phyloP scores from a whole-genome alignment of 2,888 invertebrate genomes.

The Onchidella celtica region DNA sequence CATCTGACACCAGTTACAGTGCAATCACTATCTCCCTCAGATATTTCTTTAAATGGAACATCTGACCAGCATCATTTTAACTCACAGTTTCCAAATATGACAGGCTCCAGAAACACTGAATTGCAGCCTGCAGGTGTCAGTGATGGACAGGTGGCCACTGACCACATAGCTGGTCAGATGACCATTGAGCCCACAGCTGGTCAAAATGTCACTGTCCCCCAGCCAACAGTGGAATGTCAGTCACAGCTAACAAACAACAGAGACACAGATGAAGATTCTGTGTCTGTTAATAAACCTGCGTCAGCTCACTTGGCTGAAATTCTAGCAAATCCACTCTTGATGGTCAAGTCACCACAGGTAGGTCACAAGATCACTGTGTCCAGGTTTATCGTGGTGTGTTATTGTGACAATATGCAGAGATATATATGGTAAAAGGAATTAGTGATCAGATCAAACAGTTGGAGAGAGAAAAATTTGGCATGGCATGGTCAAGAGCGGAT shows the following conservation, averaged over 20 bases:
- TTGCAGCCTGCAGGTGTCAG: not conserved
- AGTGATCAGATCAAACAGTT: no score
- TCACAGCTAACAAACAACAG: not conserved
- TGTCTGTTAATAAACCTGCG: not conserved
- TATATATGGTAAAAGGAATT: no score
- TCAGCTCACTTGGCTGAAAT: slow-evolving; percentile 9
- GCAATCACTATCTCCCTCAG: not conserved
- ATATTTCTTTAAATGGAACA: not conserved
- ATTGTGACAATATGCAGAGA: no score
- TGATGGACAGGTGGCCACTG: not conserved
- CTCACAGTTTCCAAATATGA: not conserved
- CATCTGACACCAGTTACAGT: not conserved
- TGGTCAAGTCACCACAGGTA: slow-evolving; percentile 44
- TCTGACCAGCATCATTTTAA: not conserved
- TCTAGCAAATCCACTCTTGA: slow-evolving; percentile 38
- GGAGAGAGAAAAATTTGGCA: no score
- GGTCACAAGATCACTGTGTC: no score
- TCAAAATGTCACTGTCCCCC: no score
- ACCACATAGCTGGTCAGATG: not conserved
- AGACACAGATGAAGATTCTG: not conserved
- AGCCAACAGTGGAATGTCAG: no score
- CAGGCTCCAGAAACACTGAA: not conserved
- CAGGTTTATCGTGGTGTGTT: no score
- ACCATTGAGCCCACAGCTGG: not conserved
- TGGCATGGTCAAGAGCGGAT: no score